Evolutionary conservation across 2,797 vertebrate genomes (phyloP).

Genomic region (Vultur gryphus): DNA sequence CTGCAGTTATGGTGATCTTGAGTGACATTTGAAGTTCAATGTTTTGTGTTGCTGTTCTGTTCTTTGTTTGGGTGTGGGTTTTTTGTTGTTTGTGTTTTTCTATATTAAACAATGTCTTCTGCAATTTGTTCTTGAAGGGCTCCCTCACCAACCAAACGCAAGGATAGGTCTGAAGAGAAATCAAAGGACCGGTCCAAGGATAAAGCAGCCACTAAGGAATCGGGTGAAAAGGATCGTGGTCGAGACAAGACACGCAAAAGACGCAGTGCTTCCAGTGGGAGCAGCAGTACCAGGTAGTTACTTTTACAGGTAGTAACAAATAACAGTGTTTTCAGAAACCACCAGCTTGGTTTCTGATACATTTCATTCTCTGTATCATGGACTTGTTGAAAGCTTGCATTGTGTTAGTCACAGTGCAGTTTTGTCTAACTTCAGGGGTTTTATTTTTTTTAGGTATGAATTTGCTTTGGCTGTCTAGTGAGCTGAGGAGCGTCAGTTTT

Average conservation of each 20-base stretch:
- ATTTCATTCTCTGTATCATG: not conserved
- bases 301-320: not conserved
- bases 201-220: slow-evolving; percentile 85
- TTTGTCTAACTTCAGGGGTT: not conserved
- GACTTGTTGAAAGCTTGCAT: not conserved
- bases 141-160: slow-evolving; percentile 93
- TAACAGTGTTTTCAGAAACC: not conserved
- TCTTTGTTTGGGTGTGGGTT: not conserved
- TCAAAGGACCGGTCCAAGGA: slow-evolving; percentile 91
- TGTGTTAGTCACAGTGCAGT: not conserved
- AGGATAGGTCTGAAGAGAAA: slow-evolving; percentile 91
- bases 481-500: not conserved
- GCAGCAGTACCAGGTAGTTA: slow-evolving; percentile 88
- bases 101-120: not conserved
- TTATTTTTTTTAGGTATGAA: not conserved
- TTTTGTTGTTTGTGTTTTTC: not conserved
- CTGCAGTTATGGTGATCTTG: not conserved
- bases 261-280: slow-evolving; percentile 92
- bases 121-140: slow-evolving; percentile 77
- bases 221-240: slow-evolving; percentile 88
- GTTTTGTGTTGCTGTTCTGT: not conserved
- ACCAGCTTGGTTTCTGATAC: not conserved
- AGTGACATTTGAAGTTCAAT: not conserved
- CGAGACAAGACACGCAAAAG: slow-evolving; percentile 90
- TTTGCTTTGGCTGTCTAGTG: not conserved